Evolutionary conservation across 92 coral and sea anemone species (phyloP).

Genomic region (Parazoanthus swiftii): DNA sequence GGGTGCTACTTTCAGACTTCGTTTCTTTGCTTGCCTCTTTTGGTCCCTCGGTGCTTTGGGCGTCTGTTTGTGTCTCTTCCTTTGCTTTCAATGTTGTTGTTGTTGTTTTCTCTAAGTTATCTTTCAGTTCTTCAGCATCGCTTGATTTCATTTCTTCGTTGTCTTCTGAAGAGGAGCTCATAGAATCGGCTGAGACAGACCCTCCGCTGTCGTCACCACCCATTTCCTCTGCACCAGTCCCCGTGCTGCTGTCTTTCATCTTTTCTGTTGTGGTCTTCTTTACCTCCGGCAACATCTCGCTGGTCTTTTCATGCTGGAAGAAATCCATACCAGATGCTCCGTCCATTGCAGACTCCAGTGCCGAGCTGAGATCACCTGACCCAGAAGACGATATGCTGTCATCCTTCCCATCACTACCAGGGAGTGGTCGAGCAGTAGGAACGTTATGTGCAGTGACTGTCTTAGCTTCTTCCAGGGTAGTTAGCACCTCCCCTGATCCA

Average conservation of each 20-base stretch:
- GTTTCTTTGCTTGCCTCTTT: not conserved
- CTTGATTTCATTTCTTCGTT: slow-evolving; percentile 17
- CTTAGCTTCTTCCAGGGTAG: not conserved
- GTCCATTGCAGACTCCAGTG: slow-evolving; percentile 38
- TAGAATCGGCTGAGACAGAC: not conserved
- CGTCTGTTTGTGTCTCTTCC: not conserved
- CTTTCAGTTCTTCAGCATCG: not conserved
- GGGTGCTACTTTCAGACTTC: slow-evolving; percentile 30
- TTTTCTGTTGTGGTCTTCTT: slow-evolving; percentile 38
- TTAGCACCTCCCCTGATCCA: slow-evolving; percentile 54
- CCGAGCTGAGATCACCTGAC: slow-evolving; percentile 59
- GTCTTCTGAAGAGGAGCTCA: slow-evolving; percentile 25
- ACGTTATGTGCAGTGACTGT: slow-evolving; percentile 32
- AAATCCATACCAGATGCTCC: slow-evolving; percentile 56
- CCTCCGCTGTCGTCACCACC: slow-evolving; percentile 30
- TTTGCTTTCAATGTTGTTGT: not conserved
- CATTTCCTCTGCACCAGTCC: not conserved
- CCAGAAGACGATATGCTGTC: slow-evolving; percentile 66
- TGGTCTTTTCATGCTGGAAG: slow-evolving; percentile 51
- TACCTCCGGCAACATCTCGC: slow-evolving; percentile 59
- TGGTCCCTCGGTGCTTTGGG: not conserved
- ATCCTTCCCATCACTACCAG: slow-evolving; percentile 66
- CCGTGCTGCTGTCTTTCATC: not conserved
- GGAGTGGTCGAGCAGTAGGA: slow-evolving; percentile 49
- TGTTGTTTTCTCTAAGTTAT: not conserved